A percentile compares a stretch with the other conserved stretches of the same genome.
Conservation (phyloP, 2,113 vertebrate species). For the Pseudopipra pipra region DNA sequence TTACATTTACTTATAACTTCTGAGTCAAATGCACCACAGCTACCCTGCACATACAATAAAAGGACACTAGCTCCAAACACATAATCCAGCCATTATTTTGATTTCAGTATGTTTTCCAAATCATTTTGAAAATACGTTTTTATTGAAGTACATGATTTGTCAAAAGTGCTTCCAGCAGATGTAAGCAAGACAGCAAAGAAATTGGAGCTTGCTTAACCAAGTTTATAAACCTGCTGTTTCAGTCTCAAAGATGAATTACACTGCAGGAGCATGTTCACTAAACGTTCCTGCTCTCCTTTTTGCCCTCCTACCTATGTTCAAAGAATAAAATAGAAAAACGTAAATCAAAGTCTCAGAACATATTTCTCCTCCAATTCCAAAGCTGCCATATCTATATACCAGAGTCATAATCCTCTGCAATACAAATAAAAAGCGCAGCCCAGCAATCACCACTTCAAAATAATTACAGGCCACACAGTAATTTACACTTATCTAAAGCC, state of each 20-base stretch:
- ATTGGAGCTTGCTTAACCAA: conserved; percentile 22
- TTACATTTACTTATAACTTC: not conserved
- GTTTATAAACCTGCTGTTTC: conserved; percentile 49
- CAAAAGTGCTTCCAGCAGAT: not conserved
- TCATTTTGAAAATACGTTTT: not conserved
- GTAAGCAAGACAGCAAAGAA: conserved; percentile 12
- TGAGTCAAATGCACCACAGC: not conserved
- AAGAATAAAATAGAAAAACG: conserved; percentile 58
- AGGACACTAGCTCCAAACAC: not conserved
- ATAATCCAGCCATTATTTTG: conserved; percentile 11
- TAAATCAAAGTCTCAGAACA: conserved; percentile 59
- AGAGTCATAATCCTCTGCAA: not conserved
- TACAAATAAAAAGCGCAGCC: conserved; percentile 7
- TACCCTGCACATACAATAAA: not conserved
- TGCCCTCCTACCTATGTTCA: conserved; percentile 54
- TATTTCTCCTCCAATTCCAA: conserved; percentile 14
- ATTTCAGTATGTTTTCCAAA: not conserved
- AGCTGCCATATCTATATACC: conserved; percentile 29
- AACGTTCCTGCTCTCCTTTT: conserved; percentile 40
- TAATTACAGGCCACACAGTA: conserved; percentile 49
- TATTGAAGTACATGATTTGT: not conserved
- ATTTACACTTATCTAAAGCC: conserved; percentile 47
- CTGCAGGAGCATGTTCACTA: conserved; percentile 37
- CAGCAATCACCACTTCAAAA: conserved; percentile 36
- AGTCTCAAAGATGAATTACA: conserved; percentile 57